Base-by-base conservation (phyloP, 2,797 vertebrate species). In the Gymnocypris eckloni region DNA sequence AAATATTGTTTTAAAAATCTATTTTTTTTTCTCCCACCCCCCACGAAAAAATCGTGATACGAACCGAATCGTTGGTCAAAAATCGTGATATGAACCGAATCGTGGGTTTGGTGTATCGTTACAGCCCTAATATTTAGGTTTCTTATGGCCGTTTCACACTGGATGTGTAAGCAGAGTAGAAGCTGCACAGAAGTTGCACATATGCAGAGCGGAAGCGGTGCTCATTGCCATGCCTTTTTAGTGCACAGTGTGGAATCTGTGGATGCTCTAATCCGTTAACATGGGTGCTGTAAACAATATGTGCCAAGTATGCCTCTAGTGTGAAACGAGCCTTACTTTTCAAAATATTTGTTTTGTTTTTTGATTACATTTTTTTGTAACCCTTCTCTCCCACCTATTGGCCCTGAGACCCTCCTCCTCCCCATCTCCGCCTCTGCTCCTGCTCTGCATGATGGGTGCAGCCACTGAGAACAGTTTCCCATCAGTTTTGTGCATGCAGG, bases 401-500 rank as follows among this genome's bases (percentile, higher is more conserved):
- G 76, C 91, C 93, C 92, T 89, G 86, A 87, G 84, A 72, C 22
- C 92, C 93, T 93, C 85, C 94, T 94, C 92, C 90, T 88, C 92
- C 94, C 94, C 92, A 91, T 92, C 92, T 92, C 93, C 93, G 92
- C 92, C 92, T 94, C 94, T 94, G 92, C 95, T 96, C 90, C 95
- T 95, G 95, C 94, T 92, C 94, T 90, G 96, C 96, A 96, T 80
- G 97, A 96, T 97, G 94, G 96, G 96, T 94, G 95, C 96, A 97
- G 96, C 96, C 97, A 96, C 93, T 76, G 93, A 96, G 97, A 97
- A 90, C 96, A 92, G 97, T 97, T 97, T 98, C 97, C 97, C 97
- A 97, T 98, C 97, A 98, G 97, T 98, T 98, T 97, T 98, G 97
- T 98, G 97, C 97, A 96, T 95, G 96, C 97, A 98, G 97, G 97